Percentiles rank a stretch among this genome's conserved stretches.
phyloP scores from a whole-genome alignment of 1,140 invertebrate species.

The Sminthurides bifidus region DNA sequence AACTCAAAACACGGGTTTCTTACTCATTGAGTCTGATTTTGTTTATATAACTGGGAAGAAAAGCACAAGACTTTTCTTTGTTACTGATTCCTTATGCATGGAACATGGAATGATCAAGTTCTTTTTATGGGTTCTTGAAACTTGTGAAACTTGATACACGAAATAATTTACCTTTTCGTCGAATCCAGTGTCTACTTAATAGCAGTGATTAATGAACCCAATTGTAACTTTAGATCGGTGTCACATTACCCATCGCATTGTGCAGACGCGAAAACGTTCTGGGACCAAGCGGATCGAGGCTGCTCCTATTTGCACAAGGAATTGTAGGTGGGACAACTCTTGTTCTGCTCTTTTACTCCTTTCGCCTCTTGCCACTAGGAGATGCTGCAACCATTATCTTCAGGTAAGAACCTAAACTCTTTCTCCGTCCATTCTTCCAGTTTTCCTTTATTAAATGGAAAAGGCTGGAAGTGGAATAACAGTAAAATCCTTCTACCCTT shows the following conservation, averaged over 20 bases:
- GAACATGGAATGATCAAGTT: neutral
- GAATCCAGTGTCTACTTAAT: too few species aligned
- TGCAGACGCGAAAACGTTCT: slow-evolving; percentile 35
- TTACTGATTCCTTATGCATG: neutral
- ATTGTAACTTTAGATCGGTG: slow-evolving; percentile 31
- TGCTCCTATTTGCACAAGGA: slow-evolving; percentile 40
- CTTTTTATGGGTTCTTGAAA: too few species aligned
- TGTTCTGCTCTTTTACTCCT: slow-evolving; percentile 43
- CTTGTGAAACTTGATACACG: too few species aligned
- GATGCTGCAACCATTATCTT: slow-evolving; percentile 49
- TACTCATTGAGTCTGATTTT: too few species aligned
- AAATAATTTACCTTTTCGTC: too few species aligned
- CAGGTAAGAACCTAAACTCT: too few species aligned
- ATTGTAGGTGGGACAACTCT: slow-evolving; percentile 43
- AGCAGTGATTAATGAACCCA: neutral
- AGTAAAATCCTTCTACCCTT: too few species aligned
- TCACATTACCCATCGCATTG: slow-evolving; percentile 37
- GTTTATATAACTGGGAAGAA: too few species aligned
- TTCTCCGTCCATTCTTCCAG: too few species aligned
- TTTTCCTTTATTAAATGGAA: too few species aligned
- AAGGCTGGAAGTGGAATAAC: too few species aligned
- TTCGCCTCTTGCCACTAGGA: slow-evolving; percentile 43
- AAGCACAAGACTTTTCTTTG: neutral
- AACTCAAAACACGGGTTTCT: too few species aligned
- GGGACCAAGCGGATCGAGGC: slow-evolving; percentile 38